phyloP scores from a whole-genome alignment of 2,113 vertebrate species.

The Xerus inauris region DNA sequence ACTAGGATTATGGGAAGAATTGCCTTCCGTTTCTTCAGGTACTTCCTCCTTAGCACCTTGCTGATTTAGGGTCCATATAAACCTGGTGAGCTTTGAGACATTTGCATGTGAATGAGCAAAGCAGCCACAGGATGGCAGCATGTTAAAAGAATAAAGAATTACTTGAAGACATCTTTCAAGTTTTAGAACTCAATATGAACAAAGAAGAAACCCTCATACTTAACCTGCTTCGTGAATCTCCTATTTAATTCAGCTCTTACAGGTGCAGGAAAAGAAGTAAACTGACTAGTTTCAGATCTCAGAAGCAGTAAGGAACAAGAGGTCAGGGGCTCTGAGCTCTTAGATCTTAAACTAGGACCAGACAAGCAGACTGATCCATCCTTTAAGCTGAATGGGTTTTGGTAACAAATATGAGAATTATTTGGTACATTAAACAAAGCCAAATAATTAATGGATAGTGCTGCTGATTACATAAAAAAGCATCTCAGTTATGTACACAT shows the following conservation, averaged over 20 bases:
- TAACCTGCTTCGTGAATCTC: neutral
- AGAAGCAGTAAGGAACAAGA: neutral
- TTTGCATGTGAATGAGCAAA: constrained; percentile 63
- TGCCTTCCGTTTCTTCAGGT: neutral
- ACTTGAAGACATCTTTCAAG: neutral
- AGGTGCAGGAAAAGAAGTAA: neutral
- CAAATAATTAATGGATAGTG: neutral
- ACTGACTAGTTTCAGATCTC: neutral
- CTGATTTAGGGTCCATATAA: neutral
- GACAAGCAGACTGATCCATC: neutral
- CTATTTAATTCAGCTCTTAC: neutral
- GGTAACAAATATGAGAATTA: neutral
- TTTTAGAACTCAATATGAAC: neutral
- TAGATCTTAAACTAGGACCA: constrained; percentile 11
- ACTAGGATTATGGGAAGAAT: neutral
- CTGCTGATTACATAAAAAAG: neutral
- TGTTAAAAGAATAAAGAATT: constrained; percentile 75
- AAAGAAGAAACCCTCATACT: neutral
- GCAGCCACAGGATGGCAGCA: constrained; percentile 85
- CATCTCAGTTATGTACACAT: neutral
- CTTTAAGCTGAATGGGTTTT: neutral
- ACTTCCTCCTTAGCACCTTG: neutral
- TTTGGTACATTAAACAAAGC: neutral
- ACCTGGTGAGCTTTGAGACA: neutral
- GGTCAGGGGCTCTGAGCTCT: neutral